Conservation (phyloP, 2,888 invertebrate species). For the Ptychoptera contaminata region DNA sequence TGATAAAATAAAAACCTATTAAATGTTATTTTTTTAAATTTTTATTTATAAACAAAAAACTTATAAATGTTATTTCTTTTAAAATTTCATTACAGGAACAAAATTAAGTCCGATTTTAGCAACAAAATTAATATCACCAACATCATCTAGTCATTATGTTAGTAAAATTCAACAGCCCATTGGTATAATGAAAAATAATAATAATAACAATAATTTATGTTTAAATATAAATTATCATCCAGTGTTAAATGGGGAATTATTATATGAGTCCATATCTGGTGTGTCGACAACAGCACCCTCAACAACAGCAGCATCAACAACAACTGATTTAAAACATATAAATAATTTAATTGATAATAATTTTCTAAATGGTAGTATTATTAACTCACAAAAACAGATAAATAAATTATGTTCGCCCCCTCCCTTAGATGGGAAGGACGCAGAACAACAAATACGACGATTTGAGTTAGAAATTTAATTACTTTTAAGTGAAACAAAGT, state of each 20-base stretch:
- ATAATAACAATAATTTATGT: conserved; percentile 7
- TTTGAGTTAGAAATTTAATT: conserved; percentile 38
- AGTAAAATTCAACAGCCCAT: not conserved
- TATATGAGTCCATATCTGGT: conserved; percentile 5
- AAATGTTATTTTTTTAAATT: no score
- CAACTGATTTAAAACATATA: not conserved
- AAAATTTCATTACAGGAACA: no score
- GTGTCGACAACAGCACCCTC: conserved; percentile 3
- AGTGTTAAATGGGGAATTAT: not conserved
- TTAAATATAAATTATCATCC: not conserved
- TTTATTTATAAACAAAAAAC: no score
- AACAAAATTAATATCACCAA: no score
- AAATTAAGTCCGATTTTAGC: no score
- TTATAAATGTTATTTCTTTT: no score
- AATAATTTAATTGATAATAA: not conserved
- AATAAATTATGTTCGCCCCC: conserved; percentile 27
- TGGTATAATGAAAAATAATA: conserved; percentile 3
- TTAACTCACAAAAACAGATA: not conserved
- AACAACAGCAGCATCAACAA: conserved; percentile 5
- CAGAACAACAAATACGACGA: conserved; percentile 49
- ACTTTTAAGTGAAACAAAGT: not conserved
- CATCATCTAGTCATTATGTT: no score
- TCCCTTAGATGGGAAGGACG: conserved; percentile 54
- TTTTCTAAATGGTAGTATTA: not conserved
- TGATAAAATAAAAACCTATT: no score